phyloP scores from a whole-genome alignment of 2,113 vertebrate species.

The Macheiramphus alcinus region DNA sequence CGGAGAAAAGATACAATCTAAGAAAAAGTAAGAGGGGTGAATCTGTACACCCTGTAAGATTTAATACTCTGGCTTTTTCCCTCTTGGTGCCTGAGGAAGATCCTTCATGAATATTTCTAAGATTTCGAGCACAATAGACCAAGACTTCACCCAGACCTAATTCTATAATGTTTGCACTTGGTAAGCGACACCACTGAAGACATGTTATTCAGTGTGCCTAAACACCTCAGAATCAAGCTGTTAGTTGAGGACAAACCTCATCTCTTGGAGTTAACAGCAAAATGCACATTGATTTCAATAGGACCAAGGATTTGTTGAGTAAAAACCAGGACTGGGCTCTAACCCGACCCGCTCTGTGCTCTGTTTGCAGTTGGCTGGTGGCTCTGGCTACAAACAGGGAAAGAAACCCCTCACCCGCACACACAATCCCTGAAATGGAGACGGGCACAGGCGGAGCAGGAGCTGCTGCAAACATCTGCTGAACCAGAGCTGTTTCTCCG shows the following conservation, averaged over 20 bases:
- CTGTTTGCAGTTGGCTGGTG: not conserved
- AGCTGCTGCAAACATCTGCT: not conserved
- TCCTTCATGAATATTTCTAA: not conserved
- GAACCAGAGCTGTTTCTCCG: not conserved
- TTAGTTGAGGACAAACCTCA: not conserved
- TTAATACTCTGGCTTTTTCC: not conserved
- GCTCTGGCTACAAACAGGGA: not conserved
- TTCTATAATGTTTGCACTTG: accelerated
- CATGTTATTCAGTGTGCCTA: accelerated
- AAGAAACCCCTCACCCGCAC: not conserved
- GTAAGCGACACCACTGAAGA: not conserved
- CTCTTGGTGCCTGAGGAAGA: not conserved
- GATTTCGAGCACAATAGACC: not conserved
- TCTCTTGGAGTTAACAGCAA: not conserved
- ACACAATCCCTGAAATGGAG: accelerated
- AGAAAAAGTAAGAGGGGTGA: not conserved
- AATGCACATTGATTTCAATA: not conserved
- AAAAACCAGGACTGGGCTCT: not conserved
- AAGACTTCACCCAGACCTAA: not conserved
- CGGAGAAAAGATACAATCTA: not conserved
- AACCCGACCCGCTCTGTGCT: not conserved
- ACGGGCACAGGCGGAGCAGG: not conserved
- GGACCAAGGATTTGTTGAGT: not conserved
- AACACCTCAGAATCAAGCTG: not conserved
- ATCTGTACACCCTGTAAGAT: not conserved